These are phyloP conservation scores for Globodera ellingtonae DNA, from an alignment of 1,140 invertebrate genomes.

Conservation along the genomic window DNA sequence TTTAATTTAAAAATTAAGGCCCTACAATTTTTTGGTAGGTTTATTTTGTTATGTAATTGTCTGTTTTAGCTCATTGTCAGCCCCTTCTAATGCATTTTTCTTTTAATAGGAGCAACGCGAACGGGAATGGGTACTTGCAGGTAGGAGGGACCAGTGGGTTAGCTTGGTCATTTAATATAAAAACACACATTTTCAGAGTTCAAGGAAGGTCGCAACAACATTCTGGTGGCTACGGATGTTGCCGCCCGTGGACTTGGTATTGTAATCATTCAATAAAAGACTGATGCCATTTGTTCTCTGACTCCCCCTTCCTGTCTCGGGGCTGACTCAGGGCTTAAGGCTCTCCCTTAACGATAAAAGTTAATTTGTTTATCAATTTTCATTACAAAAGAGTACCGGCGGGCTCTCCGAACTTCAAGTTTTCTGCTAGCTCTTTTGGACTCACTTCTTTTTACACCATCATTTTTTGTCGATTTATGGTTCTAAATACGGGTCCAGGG, in stretches of 20 bases:
- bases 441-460: too few species aligned
- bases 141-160: conserved; percentile 79
- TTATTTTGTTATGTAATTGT: too few species aligned
- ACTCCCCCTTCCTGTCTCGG: not conserved
- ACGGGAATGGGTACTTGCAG: conserved; percentile 69
- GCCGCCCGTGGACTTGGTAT: conserved; percentile 94
- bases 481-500: too few species aligned
- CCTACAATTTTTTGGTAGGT: too few species aligned
- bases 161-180: conserved; percentile 93
- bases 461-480: too few species aligned
- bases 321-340: too few species aligned
- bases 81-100: conserved; percentile 78
- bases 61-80: conserved; percentile 14
- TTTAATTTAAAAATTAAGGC: too few species aligned
- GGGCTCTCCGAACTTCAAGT: not conserved
- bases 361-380: too few species aligned
- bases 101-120: conserved; percentile 66
- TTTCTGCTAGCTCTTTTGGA: not conserved
- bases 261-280: not conserved
- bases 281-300: not conserved
- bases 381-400: too few species aligned
- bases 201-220: conserved; percentile 79
- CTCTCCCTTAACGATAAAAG: too few species aligned
- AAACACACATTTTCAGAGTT: conserved; percentile 91
- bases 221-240: conserved; percentile 94